These are phyloP conservation scores for Clepsis dumicolana DNA, from an alignment of 2,888 invertebrate species.

Conservation along the genomic window DNA sequence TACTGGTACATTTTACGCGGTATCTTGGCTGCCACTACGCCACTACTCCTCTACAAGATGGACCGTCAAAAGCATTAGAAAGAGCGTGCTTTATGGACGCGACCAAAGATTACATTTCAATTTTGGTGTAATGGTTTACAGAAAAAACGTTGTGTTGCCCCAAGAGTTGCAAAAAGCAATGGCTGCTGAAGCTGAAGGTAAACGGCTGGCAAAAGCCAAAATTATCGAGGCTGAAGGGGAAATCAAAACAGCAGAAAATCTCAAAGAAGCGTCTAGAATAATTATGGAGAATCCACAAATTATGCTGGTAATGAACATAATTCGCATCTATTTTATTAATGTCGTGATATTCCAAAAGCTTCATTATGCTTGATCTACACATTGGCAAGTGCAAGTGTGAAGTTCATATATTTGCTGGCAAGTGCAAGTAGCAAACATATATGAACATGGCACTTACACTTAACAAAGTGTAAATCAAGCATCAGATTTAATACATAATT, in stretches of 20 bases:
- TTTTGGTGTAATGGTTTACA: slow-evolving; percentile 34
- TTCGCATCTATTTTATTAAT: background rate
- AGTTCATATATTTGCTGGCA: too few species aligned
- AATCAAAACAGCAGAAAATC: slow-evolving; percentile 67
- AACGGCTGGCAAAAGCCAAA: slow-evolving; percentile 68
- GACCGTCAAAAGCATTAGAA: too few species aligned
- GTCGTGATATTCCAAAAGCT: background rate
- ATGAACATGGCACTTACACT: too few species aligned
- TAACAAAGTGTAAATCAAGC: too few species aligned
- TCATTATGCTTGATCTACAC: too few species aligned
- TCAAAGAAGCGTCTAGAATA: slow-evolving; percentile 61
- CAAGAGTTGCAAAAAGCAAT: slow-evolving; percentile 68
- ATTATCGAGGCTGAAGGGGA: slow-evolving; percentile 70
- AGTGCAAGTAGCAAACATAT: too few species aligned
- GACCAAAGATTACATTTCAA: too few species aligned
- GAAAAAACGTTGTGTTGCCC: slow-evolving; percentile 66
- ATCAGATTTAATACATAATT: background rate
- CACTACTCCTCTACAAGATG: too few species aligned
- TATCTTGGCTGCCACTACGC: too few species aligned
- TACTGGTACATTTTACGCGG: too few species aligned
- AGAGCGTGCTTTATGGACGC: too few species aligned
- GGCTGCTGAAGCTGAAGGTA: slow-evolving; percentile 71
- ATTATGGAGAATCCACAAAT: slow-evolving; percentile 63
- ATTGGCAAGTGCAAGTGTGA: too few species aligned
- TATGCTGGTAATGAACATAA: slow-evolving; percentile 58